These are phyloP conservation scores for Panthera leo DNA, from an alignment of 2,113 vertebrate species.

Conservation along the genomic window DNA sequence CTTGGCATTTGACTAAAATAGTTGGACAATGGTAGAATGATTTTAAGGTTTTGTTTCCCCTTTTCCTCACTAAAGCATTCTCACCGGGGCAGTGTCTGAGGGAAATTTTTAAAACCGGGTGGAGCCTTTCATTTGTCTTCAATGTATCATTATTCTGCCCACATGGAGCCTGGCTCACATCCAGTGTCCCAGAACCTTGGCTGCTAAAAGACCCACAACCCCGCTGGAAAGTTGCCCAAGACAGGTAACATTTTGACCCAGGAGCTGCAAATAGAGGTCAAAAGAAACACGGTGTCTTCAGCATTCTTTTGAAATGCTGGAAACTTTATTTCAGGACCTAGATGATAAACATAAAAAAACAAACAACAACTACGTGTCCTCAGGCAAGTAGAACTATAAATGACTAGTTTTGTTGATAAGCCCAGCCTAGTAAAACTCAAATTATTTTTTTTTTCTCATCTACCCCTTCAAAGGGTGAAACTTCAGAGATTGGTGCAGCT, in stretches of 20 bases:
- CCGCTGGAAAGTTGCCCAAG: not conserved
- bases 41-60: not conserved
- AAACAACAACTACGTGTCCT: no score
- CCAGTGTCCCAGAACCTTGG: not conserved
- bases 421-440: not conserved
- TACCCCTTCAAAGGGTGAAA: not conserved
- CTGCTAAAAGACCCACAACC: not conserved
- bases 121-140: not conserved
- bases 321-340: not conserved
- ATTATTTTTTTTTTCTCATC: not conserved
- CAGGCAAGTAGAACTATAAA: not conserved
- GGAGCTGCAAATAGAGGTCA: not conserved
- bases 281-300: not conserved
- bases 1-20: not conserved
- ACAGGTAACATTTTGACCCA: not conserved
- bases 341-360: not conserved
- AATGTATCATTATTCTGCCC: not conserved
- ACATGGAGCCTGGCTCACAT: not conserved
- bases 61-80: not conserved
- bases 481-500: not conserved
- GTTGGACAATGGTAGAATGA: not conserved
- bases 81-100: not conserved
- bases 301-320: not conserved
- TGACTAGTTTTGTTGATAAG: not conserved
- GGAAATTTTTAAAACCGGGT: no score